Evolutionary conservation across 2,888 invertebrate species (phyloP).

Genomic region (Melinaea menophilus): DNA sequence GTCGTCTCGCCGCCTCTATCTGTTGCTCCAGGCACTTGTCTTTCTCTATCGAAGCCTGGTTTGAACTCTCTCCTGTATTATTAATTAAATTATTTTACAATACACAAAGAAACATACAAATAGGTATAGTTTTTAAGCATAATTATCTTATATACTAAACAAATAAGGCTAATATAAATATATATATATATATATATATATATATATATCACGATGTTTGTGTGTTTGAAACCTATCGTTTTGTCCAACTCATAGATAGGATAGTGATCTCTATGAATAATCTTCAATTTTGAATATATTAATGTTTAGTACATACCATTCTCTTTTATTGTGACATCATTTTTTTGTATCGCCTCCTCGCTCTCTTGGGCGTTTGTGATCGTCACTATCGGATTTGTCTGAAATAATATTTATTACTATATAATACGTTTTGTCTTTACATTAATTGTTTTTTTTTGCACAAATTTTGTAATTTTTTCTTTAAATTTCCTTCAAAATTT

Average conservation of each 20-base stretch:
- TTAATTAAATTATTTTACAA: not conserved
- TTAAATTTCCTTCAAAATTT: too few relatives aligned
- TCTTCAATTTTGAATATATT: not conserved
- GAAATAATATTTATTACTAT: slow-evolving; percentile 24
- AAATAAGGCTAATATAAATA: not conserved
- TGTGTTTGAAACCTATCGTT: not conserved
- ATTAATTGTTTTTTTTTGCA: not conserved
- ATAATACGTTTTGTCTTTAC: not conserved
- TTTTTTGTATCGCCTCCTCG: slow-evolving; percentile 62
- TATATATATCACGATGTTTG: not conserved
- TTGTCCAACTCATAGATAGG: not conserved
- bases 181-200: not conserved
- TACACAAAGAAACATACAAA: not conserved
- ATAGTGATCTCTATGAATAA: not conserved
- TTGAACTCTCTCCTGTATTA: slow-evolving; percentile 50
- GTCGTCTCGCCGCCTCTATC: slow-evolving; percentile 80
- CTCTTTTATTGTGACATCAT: not conserved
- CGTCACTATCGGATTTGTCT: slow-evolving; percentile 71
- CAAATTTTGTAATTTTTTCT: not conserved
- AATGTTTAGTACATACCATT: not conserved
- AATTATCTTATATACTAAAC: not conserved
- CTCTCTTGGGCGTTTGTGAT: slow-evolving; percentile 70
- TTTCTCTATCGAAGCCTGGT: slow-evolving; percentile 31
- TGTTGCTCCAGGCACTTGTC: slow-evolving; percentile 67
- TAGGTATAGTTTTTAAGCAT: not conserved